Evolutionary conservation across 2,797 vertebrate genomes (phyloP).

Genomic region (Pteronotus mesoamericanus): DNA sequence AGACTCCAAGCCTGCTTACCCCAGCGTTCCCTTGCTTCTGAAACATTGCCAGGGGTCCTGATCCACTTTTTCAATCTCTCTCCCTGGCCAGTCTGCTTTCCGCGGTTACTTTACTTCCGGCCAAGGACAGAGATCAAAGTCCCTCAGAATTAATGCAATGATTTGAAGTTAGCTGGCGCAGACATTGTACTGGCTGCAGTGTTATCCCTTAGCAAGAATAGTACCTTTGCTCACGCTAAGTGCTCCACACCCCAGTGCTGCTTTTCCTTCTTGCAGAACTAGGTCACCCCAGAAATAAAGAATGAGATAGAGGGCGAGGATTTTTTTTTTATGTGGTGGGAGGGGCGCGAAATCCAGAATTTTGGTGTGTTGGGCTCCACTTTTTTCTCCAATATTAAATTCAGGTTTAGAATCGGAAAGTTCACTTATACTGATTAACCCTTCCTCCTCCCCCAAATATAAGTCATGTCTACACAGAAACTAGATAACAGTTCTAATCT

Average conservation of each 20-base stretch:
- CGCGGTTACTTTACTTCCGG: background rate
- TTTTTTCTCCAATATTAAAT: background rate
- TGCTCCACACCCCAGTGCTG: background rate
- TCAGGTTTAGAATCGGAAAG: background rate
- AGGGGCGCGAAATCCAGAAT: background rate
- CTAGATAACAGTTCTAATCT: background rate
- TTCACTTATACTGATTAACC: background rate
- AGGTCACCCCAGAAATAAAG: constrained; percentile 32
- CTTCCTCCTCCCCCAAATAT: background rate
- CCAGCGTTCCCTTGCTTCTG: background rate
- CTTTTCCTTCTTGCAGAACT: background rate
- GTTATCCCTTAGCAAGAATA: background rate
- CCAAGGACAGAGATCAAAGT: background rate
- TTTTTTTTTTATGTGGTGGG: background rate
- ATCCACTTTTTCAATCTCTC: background rate
- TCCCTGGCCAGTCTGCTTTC: background rate
- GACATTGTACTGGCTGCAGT: background rate
- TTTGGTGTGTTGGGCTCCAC: background rate
- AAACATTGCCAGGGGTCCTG: background rate
- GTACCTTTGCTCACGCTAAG: background rate
- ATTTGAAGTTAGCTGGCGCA: background rate
- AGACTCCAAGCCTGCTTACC: background rate
- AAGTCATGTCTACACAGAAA: background rate
- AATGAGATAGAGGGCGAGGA: background rate
- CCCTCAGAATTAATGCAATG: background rate